phyloP scores from a whole-genome alignment of 2,888 invertebrate genomes.

The Sympetrum striolatum region DNA sequence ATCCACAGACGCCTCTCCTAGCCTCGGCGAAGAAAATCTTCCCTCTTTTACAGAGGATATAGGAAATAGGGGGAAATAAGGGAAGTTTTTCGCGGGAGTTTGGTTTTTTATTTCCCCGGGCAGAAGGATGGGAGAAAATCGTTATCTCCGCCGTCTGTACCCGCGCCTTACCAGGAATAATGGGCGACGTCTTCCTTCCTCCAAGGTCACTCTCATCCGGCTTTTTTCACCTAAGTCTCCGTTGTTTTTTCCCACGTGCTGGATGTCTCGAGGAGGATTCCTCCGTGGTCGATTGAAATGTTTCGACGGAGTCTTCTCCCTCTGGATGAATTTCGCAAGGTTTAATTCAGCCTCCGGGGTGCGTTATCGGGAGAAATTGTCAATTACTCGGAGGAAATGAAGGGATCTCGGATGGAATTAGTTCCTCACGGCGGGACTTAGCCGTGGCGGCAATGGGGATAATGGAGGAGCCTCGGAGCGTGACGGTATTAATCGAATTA shows the following conservation, averaged over 20 bases:
- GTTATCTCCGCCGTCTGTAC: not conserved
- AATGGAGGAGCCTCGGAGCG: too few species aligned
- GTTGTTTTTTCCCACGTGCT: not conserved
- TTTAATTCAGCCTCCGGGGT: too few species aligned
- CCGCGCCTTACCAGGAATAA: not conserved
- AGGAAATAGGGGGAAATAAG: not conserved
- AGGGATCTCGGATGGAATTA: too few species aligned
- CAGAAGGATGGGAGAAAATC: not conserved
- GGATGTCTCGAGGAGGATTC: not conserved
- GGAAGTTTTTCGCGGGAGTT: not conserved
- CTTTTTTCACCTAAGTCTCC: not conserved
- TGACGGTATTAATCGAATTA: too few species aligned
- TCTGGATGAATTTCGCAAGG: too few species aligned
- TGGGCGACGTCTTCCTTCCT: not conserved
- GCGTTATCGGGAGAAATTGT: too few species aligned
- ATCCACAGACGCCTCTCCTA: not conserved
- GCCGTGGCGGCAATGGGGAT: too few species aligned
- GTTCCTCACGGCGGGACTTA: too few species aligned
- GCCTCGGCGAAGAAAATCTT: not conserved
- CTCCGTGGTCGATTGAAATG: not conserved
- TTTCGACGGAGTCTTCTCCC: too few species aligned
- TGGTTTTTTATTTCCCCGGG: not conserved
- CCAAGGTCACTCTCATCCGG: not conserved
- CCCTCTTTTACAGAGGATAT: not conserved
- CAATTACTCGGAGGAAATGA: too few species aligned